Percentiles rank a stretch among this genome's conserved stretches.
phyloP scores from a whole-genome alignment of 2,113 vertebrate genomes.

The Hippolais icterina region DNA sequence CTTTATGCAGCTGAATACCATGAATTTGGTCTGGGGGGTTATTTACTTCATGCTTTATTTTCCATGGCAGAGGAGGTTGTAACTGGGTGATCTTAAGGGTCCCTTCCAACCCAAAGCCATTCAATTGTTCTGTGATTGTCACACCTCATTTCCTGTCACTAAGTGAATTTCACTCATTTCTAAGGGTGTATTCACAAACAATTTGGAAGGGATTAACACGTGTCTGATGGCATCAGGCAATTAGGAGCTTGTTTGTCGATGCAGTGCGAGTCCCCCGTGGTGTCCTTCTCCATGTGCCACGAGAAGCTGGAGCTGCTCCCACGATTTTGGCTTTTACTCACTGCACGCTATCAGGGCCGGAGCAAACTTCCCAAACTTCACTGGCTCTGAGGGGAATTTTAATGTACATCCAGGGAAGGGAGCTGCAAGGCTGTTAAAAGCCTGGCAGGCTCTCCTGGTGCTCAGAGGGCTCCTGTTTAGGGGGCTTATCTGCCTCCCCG shows the following conservation, averaged over 20 bases:
- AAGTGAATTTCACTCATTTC: neutral
- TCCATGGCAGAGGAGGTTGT: neutral
- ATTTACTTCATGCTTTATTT: neutral
- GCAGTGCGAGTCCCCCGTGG: neutral
- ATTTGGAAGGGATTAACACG: neutral
- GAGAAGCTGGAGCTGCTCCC: neutral
- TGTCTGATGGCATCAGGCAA: neutral
- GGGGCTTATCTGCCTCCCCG: neutral
- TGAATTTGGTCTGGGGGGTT: neutral
- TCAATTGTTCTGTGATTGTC: neutral
- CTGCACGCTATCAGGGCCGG: fast-evolving
- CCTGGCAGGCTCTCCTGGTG: neutral
- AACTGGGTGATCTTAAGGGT: neutral
- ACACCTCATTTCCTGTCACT: neutral
- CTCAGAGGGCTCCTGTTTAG: neutral
- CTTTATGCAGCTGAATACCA: neutral
- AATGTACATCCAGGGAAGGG: neutral
- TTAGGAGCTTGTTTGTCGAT: neutral
- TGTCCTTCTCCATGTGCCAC: neutral
- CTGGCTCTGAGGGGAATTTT: neutral
- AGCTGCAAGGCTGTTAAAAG: neutral
- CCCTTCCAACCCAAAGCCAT: neutral
- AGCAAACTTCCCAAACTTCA: fast-evolving
- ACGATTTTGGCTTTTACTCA: neutral
- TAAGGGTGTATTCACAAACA: neutral